Evolutionary conservation across 2,113 vertebrate species (phyloP).

Genomic region (Antigone vipio): DNA sequence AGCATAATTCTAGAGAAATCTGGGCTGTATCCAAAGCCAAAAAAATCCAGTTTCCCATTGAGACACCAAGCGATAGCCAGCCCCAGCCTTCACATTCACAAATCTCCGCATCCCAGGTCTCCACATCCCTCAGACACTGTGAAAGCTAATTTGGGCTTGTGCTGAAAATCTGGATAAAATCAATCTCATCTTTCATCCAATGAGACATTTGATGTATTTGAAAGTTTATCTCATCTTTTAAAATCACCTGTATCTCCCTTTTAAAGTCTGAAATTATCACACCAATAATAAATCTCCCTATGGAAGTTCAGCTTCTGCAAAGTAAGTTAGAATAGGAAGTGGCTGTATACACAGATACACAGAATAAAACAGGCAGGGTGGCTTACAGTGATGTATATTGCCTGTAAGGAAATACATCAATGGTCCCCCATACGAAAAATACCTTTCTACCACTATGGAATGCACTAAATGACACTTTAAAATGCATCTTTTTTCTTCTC

Average conservation of each 20-base stretch:
- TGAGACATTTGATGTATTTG: neutral
- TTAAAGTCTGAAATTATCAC: neutral
- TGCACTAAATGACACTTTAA: constrained; percentile 29
- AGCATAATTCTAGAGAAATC: neutral
- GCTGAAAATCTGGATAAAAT: neutral
- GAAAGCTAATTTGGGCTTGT: neutral
- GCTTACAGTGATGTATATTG: neutral
- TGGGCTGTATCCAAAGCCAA: neutral
- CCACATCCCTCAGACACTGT: neutral
- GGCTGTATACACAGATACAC: neutral
- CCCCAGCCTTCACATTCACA: neutral
- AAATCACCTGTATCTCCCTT: neutral
- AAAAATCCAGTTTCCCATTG: neutral
- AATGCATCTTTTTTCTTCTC: neutral
- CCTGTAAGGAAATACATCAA: neutral
- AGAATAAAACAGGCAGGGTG: neutral
- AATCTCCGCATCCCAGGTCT: neutral
- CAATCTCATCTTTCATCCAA: neutral
- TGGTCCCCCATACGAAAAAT: neutral
- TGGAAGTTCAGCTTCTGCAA: neutral
- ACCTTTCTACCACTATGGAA: neutral
- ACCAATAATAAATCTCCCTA: neutral
- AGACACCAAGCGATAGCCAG: neutral
- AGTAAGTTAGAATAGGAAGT: neutral
- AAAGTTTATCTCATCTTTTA: neutral